These are phyloP conservation scores for Gymnocephalus cernua DNA, from an alignment of 2,113 vertebrate genomes.

Conservation along the genomic window DNA sequence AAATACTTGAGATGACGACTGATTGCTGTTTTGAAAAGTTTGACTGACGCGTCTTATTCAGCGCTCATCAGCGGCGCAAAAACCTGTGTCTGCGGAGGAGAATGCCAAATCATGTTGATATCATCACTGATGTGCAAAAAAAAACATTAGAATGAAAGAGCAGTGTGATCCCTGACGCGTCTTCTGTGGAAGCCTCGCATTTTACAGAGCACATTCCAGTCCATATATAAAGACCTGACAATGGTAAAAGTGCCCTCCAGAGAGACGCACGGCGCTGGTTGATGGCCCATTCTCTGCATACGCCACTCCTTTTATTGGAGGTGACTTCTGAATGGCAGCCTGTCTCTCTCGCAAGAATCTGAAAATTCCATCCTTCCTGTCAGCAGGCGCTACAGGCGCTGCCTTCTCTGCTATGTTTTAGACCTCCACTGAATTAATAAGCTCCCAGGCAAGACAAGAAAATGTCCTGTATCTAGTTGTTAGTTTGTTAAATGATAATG, in stretches of 20 bases:
- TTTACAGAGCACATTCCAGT: conserved; percentile 50
- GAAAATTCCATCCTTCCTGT: conserved; percentile 38
- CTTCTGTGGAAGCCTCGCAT: conserved; percentile 50
- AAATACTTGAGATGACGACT: conserved; percentile 15
- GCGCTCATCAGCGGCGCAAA: background rate
- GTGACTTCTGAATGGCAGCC: conserved; percentile 68
- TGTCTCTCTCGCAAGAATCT: conserved; percentile 59
- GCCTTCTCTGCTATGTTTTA: conserved; percentile 23
- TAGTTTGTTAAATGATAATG: conserved; percentile 22
- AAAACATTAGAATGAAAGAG: conserved; percentile 14
- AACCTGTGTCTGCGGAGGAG: background rate
- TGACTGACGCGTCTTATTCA: conserved; percentile 18
- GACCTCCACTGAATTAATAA: conserved; percentile 59
- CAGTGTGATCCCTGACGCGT: conserved; percentile 37
- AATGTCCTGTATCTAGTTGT: conserved; percentile 18
- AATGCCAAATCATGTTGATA: conserved; percentile 2
- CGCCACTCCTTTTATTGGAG: conserved; percentile 64
- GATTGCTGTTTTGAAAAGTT: conserved; percentile 31
- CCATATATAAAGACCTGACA: conserved; percentile 56
- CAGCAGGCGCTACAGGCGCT: conserved; percentile 38
- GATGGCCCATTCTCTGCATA: conserved; percentile 70
- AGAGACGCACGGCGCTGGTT: conserved; percentile 43
- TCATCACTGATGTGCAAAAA: conserved; percentile 9
- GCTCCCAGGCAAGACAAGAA: conserved; percentile 23
- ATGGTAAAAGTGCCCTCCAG: conserved; percentile 50